phyloP scores from a whole-genome alignment of 2,888 invertebrate species.

The Polymixis lichenea region DNA sequence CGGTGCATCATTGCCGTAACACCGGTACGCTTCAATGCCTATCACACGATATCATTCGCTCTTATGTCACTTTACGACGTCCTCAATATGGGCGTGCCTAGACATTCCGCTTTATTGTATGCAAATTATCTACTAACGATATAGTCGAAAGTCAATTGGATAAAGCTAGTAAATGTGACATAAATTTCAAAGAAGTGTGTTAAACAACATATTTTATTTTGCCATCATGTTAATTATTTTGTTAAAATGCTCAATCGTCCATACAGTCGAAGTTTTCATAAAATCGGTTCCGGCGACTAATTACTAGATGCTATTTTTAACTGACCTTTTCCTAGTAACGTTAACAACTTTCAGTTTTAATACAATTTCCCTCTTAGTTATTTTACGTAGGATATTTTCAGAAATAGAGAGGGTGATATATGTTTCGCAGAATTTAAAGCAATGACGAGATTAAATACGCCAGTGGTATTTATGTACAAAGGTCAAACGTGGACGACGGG shows the following conservation, averaged over 20 bases:
- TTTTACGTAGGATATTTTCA: constrained; percentile 24
- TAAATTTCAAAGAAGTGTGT: constrained; percentile 41
- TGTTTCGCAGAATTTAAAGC: constrained; percentile 49
- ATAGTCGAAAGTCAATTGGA: constrained; percentile 42
- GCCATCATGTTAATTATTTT: constrained; percentile 4
- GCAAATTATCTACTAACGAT: constrained; percentile 64
- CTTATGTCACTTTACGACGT: constrained; percentile 59
- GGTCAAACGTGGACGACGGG: constrained; percentile 67
- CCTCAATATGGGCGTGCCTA: constrained; percentile 56
- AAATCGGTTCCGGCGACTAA: constrained; percentile 6
- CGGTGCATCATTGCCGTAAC: constrained; percentile 65
- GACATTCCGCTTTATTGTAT: constrained; percentile 67
- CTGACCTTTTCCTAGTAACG: constrained; percentile 10
- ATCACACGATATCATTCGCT: constrained; percentile 54
- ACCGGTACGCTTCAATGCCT: constrained; percentile 67
- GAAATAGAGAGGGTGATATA: constrained; percentile 19
- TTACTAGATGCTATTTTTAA: constrained; percentile 12
- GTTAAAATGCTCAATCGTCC: constrained; percentile 2
- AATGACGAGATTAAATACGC: constrained; percentile 62
- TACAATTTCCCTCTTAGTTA: constrained; percentile 20
- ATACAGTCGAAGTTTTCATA: background rate
- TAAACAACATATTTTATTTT: constrained; percentile 24
- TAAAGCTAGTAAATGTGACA: constrained; percentile 54
- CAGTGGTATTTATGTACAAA: constrained; percentile 70
- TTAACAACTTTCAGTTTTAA: constrained; percentile 18